Conservation (phyloP, 2,113 vertebrate species). For the Heteronetta atricapilla region DNA sequence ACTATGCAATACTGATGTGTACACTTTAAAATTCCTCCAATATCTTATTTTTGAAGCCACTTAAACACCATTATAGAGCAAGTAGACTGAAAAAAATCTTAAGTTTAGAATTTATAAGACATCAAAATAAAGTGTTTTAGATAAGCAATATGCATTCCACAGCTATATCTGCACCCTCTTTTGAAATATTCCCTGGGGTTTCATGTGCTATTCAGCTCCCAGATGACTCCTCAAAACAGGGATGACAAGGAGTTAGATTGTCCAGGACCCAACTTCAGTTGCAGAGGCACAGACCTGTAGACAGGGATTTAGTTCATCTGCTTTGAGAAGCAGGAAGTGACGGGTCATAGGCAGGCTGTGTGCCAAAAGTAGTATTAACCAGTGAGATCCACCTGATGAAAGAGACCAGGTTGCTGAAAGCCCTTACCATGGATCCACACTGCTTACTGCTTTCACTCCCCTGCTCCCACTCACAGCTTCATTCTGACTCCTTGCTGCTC, state of each 20-base stretch:
- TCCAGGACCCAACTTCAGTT: neutral
- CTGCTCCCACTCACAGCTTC: neutral
- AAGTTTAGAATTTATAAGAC: neutral
- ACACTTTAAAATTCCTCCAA: neutral
- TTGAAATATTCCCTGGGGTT: neutral
- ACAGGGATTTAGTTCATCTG: neutral
- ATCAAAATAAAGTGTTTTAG: neutral
- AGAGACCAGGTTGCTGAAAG: neutral
- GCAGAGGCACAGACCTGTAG: neutral
- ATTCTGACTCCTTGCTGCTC: neutral
- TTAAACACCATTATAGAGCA: neutral
- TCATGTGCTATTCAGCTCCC: neutral
- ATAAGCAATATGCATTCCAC: neutral
- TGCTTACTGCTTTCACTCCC: neutral
- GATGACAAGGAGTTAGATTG: neutral
- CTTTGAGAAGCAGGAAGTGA: neutral
- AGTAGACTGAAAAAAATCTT: neutral
- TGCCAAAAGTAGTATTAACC: neutral
- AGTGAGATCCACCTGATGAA: neutral
- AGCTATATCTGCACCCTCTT: neutral
- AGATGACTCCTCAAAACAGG: neutral
- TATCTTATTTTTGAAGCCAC: neutral
- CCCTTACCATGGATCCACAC: fast-evolving
- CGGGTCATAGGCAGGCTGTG: neutral
- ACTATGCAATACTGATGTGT: neutral